Percentiles rank a stretch among this genome's conserved stretches.
Evolutionary conservation across 1,140 invertebrate genomes (phyloP).

Genomic region (Drosophila repletoides): DNA sequence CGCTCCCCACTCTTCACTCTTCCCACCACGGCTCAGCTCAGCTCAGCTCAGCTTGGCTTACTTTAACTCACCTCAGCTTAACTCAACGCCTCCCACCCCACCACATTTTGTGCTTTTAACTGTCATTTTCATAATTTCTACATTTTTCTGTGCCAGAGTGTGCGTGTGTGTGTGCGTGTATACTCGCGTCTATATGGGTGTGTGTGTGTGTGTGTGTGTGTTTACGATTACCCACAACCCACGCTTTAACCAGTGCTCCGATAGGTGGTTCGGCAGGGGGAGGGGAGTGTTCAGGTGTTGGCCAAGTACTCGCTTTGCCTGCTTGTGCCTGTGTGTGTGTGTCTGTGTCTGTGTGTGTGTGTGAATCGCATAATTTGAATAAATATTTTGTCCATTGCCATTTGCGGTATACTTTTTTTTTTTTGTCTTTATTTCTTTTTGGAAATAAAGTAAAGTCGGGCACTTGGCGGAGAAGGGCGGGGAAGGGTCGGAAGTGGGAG

Average conservation of each 20-base stretch:
- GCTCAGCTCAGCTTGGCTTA: too few species aligned
- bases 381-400: constrained; percentile 79
- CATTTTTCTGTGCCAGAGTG: constrained; percentile 35
- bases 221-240: constrained; percentile 70
- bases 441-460: constrained; percentile 14
- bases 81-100: neutral
- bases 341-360: constrained; percentile 14
- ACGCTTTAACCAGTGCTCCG: constrained; percentile 46
- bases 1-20: neutral
- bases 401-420: constrained; percentile 63
- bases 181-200: neutral
- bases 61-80: constrained; percentile 13
- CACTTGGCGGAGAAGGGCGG: too few species aligned
- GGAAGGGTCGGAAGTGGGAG: too few species aligned
- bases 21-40: neutral
- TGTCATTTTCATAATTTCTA: constrained; percentile 79
- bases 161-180: constrained; percentile 24
- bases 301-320: constrained; percentile 28
- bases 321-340: constrained; percentile 5
- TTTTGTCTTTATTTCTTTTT: constrained; percentile 11
- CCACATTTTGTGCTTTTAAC: constrained; percentile 73
- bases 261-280: neutral
- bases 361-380: constrained; percentile 73
- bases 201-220: constrained; percentile 28
- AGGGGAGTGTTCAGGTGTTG: constrained; percentile 10